A percentile compares a stretch with the other conserved stretches of the same genome.
phyloP scores from a whole-genome alignment of 2,113 vertebrate species.

The Nothoprocta pentlandii region DNA sequence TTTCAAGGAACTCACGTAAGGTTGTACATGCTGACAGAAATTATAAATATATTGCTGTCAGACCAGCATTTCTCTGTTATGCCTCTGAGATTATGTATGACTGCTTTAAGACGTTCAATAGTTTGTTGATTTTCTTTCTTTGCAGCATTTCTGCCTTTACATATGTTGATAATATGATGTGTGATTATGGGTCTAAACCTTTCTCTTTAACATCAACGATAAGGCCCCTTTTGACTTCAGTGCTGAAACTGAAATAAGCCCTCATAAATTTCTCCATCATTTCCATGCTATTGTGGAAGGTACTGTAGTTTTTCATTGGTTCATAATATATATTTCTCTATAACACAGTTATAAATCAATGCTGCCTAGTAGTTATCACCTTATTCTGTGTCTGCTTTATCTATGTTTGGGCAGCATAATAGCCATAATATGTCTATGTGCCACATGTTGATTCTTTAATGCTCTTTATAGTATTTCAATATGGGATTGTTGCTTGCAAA shows the following conservation, averaged over 20 bases:
- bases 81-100: not conserved
- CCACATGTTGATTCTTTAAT: not conserved
- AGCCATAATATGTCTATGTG: not conserved
- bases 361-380: not conserved
- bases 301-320: not conserved
- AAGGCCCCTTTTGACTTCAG: not conserved
- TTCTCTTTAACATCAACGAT: not conserved
- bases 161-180: constrained; percentile 9
- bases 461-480: not conserved
- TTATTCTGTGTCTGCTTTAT: not conserved
- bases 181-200: constrained; percentile 26
- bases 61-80: not conserved
- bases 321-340: not conserved
- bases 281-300: not conserved
- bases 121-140: constrained; percentile 52
- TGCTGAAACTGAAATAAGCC: not conserved
- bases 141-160: not conserved
- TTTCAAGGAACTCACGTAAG: not conserved
- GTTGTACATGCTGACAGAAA: not conserved
- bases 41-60: constrained; percentile 5
- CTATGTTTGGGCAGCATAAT: not conserved
- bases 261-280: constrained; percentile 6
- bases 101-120: constrained; percentile 1
- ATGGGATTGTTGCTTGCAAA: not conserved
- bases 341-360: not conserved